Percentiles rank a stretch among this genome's conserved stretches.
phyloP scores from a whole-genome alignment of 1,140 invertebrate species.

The Drosophila equinoxialis region DNA sequence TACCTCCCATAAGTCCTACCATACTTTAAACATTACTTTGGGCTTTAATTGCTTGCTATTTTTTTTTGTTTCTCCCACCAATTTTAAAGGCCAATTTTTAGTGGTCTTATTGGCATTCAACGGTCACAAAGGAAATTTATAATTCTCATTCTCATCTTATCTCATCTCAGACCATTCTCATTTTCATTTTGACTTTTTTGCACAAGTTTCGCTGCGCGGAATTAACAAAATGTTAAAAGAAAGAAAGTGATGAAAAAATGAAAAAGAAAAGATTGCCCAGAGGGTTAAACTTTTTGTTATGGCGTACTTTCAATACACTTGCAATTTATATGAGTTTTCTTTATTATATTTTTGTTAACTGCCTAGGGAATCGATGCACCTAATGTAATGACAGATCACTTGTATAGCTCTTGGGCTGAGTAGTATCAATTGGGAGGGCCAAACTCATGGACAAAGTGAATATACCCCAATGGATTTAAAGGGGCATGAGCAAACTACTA shows the following conservation, averaged over 20 bases:
- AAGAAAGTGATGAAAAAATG: not conserved
- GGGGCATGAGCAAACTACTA: slow-evolving; percentile 51
- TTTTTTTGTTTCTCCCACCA: no score
- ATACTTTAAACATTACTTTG: no score
- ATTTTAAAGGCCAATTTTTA: not conserved
- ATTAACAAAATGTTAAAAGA: slow-evolving; percentile 59
- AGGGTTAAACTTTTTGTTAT: not conserved
- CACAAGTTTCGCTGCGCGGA: slow-evolving; percentile 49
- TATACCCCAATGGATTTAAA: not conserved
- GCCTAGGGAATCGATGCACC: no score
- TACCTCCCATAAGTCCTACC: no score
- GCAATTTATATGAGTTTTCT: not conserved
- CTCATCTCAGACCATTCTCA: slow-evolving; percentile 18
- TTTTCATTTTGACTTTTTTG: slow-evolving; percentile 47
- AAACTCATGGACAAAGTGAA: not conserved
- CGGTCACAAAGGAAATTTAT: slow-evolving; percentile 69
- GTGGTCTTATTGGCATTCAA: not conserved
- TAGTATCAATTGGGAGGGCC: not conserved
- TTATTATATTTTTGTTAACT: no score
- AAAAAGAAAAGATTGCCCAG: not conserved
- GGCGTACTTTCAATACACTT: not conserved
- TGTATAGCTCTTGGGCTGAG: no score
- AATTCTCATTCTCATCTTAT: slow-evolving; percentile 37
- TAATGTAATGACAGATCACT: no score
- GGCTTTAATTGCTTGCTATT: no score